Base-by-base conservation (phyloP, 2,888 invertebrate species). In the Linyphia triangularis region DNA sequence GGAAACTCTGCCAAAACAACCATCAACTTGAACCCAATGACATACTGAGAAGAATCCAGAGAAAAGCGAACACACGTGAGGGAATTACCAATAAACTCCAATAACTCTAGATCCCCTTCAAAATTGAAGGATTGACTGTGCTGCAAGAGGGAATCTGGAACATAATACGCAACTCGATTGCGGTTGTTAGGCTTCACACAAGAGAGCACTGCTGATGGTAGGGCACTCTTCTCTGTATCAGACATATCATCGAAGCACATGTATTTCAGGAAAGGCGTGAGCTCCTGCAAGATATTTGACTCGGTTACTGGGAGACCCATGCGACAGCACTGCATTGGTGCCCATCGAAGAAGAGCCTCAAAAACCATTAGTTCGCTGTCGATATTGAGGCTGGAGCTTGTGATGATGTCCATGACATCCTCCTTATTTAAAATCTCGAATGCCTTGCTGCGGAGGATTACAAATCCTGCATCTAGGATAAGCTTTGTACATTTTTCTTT, bases 211-310 rank as follows among this genome's bases (percentile, higher is more conserved):
- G 78, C 75, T 0, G 89, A 26, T 2, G 88, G 88, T 2, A 89
- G 24, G 2, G 78, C 84, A 22, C 84, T 79, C 10, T 89, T 89
- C 13, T 89, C 89, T 0, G 89, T 84, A 24, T 89, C 89, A 4
- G 89, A 89, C 89, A 89, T 89, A 40, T 89, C 89, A 22, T 89
- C 89, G 30, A 84, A 89, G 33, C 89, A 84, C 6, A 89, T 78
- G 30, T 77, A 77, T 6, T 67, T 67, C 10, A 89, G 57, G 65
- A 89, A 89, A 10, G 89, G 89, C 7, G 77, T 59, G 37, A 89
- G 28, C 9, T 70, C 84, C n/a, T 51, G 51, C 33, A 89, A 22
- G 16, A 79, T 78, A 30, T 78, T 73, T 22, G 61, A 51, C 16
- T 89, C 84, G 7, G 61, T 67, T 0, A 89, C 43, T 10, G 28